Base-by-base conservation (phyloP, 1,140 invertebrate genomes). In the Dendrolimus kikuchii region DNA sequence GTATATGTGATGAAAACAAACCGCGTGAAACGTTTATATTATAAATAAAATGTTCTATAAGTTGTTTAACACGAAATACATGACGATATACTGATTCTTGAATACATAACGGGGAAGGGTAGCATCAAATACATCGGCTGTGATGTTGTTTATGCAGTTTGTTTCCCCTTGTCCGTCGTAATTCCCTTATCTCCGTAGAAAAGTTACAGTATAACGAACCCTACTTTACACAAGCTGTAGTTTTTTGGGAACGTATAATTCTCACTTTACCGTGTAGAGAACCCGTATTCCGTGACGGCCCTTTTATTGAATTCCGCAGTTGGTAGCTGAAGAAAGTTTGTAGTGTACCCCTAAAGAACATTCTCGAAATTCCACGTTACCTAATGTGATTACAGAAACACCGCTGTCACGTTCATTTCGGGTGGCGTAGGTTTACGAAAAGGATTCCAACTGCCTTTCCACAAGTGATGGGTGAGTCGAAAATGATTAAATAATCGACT, bases 281-380 rank as follows among this genome's bases (percentile, higher is more conserved):
- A 56, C 59, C 63, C 58, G 54, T 60, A 59, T 66, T 51, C 54
- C 58, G 55, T 57, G 55, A 55, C 62, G 63, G 64, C 57, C 62
- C 61, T 66, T 76, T 79, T 80, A 82, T 82, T 80, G 77, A 68
- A 82, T 82, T 82, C 79, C 79, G 46, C 65, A 69, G 59, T 68
- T 68, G 68, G 62, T 68, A 64, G 57, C 51, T 59, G 55, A 60
- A 59, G 56, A 64, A 71, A 69, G 71, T 74, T 77, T 71, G 70
- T 63, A 66, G 64, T 64, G 65, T 59, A 64, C 59, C 55, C 59
- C 68, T 69, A 72, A 72, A 77, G 66, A 68, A 59, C 59, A 74
- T 72, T 74, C 71, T 62, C 53, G 39, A 65, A 71, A 73, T 75
- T 67, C 71, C 65, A 59, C 46, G 48, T 54, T 57, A 60, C 55